phyloP scores from a whole-genome alignment of 2,888 invertebrate genomes.

The Tenthredo notha region DNA sequence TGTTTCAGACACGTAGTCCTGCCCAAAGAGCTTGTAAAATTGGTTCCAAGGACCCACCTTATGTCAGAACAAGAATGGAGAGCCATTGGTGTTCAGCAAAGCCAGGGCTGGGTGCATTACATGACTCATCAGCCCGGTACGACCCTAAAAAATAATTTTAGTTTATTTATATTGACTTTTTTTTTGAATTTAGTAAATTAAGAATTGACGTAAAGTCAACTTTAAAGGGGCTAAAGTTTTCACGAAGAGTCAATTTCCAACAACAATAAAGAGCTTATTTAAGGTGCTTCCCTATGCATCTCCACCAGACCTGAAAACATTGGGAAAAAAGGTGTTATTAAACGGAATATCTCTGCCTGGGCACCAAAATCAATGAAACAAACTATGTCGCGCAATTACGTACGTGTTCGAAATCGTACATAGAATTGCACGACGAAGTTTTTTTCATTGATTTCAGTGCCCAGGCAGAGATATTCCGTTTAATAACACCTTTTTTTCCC shows the following conservation, averaged over 20 bases:
- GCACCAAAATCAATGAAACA: too few relatives aligned
- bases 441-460: too few relatives aligned
- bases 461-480: too few relatives aligned
- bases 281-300: too few relatives aligned
- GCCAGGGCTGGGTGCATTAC: conserved; percentile 98
- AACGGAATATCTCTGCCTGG: too few relatives aligned
- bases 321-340: too few relatives aligned
- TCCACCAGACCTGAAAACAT: too few relatives aligned
- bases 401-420: too few relatives aligned
- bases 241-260: not conserved
- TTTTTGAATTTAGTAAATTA: not conserved
- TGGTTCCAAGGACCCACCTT: conserved; percentile 94
- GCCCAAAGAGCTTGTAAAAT: conserved; percentile 94
- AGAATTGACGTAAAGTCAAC: not conserved
- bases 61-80: conserved; percentile 98
- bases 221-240: not conserved
- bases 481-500: too few relatives aligned
- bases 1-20: conserved; percentile 93
- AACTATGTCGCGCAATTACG: too few relatives aligned
- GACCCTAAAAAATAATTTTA: conserved; percentile 56
- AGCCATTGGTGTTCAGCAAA: conserved; percentile 96
- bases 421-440: too few relatives aligned
- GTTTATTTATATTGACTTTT: not conserved
- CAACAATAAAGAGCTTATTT: not conserved
- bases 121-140: conserved; percentile 97